Conservation (phyloP, 2,888 invertebrate species). For the Drosophila anceps region DNA sequence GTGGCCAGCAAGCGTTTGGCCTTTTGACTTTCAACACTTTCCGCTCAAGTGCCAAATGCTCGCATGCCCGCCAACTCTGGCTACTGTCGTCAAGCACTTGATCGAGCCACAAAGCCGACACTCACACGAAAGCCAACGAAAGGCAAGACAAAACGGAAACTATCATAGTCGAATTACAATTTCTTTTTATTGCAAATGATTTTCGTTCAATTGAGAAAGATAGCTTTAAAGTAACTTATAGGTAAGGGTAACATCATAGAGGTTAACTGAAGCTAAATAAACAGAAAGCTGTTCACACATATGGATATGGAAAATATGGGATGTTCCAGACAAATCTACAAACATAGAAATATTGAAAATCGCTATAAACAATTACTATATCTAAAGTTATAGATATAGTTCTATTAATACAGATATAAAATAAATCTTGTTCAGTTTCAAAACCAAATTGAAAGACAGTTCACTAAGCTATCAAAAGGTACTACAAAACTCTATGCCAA, state of each 20-base stretch:
- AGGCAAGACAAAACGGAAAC: not conserved
- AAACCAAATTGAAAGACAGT: too few relatives aligned
- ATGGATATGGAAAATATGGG: too few relatives aligned
- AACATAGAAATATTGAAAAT: too few relatives aligned
- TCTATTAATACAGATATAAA: not conserved
- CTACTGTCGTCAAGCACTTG: constrained; percentile 34
- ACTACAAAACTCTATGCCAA: not conserved
- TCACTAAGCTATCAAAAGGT: not conserved
- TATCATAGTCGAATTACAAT: not conserved
- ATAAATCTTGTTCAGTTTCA: too few relatives aligned
- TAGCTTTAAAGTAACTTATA: not conserved
- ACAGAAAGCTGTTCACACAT: too few relatives aligned
- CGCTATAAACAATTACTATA: too few relatives aligned
- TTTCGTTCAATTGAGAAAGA: not conserved
- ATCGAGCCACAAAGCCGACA: not conserved
- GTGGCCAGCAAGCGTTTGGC: constrained; percentile 57
- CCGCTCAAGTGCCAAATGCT: constrained; percentile 51
- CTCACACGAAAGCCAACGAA: not conserved
- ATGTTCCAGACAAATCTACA: too few relatives aligned
- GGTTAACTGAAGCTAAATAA: too few relatives aligned
- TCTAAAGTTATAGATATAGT: too few relatives aligned
- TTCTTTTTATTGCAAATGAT: not conserved
- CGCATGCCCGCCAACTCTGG: constrained; percentile 33
- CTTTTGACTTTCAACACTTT: constrained; percentile 68
- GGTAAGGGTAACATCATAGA: not conserved